phyloP scores from a whole-genome alignment of 2,113 vertebrate species.

The Coptodon rendalli region DNA sequence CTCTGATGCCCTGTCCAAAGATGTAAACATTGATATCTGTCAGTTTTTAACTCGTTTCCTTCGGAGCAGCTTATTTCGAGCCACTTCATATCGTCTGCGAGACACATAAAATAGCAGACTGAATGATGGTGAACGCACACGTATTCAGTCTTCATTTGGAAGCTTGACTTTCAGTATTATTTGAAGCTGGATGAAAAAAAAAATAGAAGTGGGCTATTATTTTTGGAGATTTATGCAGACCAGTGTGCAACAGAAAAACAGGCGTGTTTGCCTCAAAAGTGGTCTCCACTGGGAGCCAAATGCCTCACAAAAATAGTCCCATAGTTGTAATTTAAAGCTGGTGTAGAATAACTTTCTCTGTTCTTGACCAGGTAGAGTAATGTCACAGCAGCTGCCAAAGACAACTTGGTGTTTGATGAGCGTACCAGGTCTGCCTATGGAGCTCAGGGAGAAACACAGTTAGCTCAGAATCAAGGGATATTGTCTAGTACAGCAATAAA shows the following conservation, averaged over 20 bases:
- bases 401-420: slow-evolving; percentile 65
- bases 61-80: neutral
- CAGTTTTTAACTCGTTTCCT: neutral
- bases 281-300: slow-evolving; percentile 38
- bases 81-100: neutral
- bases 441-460: slow-evolving; percentile 2
- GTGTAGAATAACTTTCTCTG: slow-evolving; percentile 69
- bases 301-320: slow-evolving; percentile 56
- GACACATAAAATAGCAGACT: neutral
- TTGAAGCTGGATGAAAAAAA: slow-evolving; percentile 48
- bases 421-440: slow-evolving; percentile 57
- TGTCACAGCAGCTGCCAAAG: slow-evolving; percentile 63
- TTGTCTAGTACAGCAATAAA: slow-evolving; percentile 11
- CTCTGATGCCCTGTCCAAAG: neutral
- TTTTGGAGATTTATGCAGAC: slow-evolving; percentile 57
- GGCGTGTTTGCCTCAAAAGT: slow-evolving; percentile 31
- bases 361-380: slow-evolving; percentile 63
- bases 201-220: slow-evolving; percentile 37
- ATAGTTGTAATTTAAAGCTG: slow-evolving; percentile 68
- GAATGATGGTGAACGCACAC: slow-evolving; percentile 1
- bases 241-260: slow-evolving; percentile 41
- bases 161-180: slow-evolving; percentile 42
- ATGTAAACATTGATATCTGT: neutral
- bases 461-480: slow-evolving; percentile 15
- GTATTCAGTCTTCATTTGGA: slow-evolving; percentile 46